A percentile compares a stretch with the other conserved stretches of the same genome.
phyloP scores from a whole-genome alignment of 2,888 invertebrate species.

The Napeogenes sylphis region DNA sequence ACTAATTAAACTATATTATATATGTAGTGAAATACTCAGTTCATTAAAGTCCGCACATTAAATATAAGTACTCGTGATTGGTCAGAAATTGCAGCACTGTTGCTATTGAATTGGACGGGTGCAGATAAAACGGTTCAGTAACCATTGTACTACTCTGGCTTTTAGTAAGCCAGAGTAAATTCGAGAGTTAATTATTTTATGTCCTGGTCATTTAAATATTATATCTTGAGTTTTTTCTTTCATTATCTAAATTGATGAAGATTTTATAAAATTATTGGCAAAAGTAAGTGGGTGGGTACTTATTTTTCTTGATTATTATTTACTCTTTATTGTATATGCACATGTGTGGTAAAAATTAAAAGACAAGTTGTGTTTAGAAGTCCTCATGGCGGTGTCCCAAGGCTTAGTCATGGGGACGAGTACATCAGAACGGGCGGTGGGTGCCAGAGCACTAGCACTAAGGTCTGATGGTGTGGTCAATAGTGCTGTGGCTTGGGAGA shows the following conservation, averaged over 20 bases:
- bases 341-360: too few relatives aligned
- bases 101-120: neutral
- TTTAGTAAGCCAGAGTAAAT: constrained; percentile 1
- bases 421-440: constrained; percentile 72
- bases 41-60: neutral
- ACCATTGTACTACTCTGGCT: neutral
- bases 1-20: too few relatives aligned
- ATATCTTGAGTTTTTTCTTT: too few relatives aligned
- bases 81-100: neutral
- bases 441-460: constrained; percentile 67
- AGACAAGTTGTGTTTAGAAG: constrained; percentile 64
- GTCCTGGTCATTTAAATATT: neutral
- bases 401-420: constrained; percentile 79
- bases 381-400: constrained; percentile 85
- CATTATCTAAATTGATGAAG: neutral
- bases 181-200: neutral
- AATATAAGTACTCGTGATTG: neutral
- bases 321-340: too few relatives aligned
- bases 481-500: constrained; percentile 64
- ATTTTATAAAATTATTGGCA: neutral
- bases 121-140: constrained; percentile 3
- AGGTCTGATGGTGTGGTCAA: constrained; percentile 57
- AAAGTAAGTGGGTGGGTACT: neutral
- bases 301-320: neutral
- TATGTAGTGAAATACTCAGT: neutral